Evolutionary conservation across 1,140 invertebrate genomes (phyloP).

Genomic region (Camponotus floridanus): DNA sequence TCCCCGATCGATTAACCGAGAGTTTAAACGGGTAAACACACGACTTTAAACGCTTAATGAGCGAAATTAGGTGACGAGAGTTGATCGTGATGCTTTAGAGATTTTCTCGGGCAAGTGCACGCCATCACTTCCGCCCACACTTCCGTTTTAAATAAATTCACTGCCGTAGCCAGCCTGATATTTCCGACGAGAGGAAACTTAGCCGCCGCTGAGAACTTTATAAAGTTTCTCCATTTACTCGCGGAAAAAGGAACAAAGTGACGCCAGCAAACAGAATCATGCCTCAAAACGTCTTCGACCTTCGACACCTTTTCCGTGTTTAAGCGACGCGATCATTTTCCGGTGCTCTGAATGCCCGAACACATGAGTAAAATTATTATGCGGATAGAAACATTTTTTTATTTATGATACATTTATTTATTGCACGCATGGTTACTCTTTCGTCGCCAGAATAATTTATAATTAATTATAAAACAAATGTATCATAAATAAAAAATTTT

Average conservation of each 20-base stretch:
- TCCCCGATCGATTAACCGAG: neutral
- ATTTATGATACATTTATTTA: neutral
- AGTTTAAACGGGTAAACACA: conserved; percentile 27
- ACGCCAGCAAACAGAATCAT: conserved; percentile 72
- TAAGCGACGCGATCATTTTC: conserved; percentile 70
- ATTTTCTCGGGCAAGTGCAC: conserved; percentile 54
- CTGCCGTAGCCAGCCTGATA: conserved; percentile 41
- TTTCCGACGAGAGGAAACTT: conserved; percentile 65
- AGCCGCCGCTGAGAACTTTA: conserved; percentile 66
- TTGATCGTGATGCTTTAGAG: conserved; percentile 45
- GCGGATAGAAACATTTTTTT: neutral
- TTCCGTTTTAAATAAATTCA: conserved; percentile 64
- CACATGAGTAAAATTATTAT: conserved; percentile 16
- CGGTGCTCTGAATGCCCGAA: neutral
- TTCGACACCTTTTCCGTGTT: conserved; percentile 70
- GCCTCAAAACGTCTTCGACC: conserved; percentile 71
- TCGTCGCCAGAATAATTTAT: neutral
- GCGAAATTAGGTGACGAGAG: conserved; percentile 53
- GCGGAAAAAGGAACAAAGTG: conserved; percentile 69
- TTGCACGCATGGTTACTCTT: no score
- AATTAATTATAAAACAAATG: no score
- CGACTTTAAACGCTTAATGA: conserved; percentile 47
- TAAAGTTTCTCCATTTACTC: conserved; percentile 74
- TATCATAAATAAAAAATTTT: no score
- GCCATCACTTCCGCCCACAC: conserved; percentile 39